A percentile compares a stretch with the other conserved stretches of the same genome.
Evolutionary conservation across 2,888 invertebrate species (phyloP).

Genomic region (Synergus gifuensis): DNA sequence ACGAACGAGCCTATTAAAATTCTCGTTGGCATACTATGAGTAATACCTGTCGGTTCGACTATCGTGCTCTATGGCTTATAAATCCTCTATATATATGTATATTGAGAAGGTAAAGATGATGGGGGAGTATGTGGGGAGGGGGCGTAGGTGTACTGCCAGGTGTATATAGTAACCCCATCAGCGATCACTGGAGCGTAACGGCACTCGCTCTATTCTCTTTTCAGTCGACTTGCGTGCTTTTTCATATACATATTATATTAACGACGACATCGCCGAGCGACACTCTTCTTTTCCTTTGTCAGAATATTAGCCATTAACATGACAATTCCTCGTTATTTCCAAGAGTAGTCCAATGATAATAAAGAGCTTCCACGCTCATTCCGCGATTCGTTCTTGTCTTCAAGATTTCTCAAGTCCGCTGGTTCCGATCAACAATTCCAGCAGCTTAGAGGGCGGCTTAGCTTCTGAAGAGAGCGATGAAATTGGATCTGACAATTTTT

Average conservation of each 20-base stretch:
- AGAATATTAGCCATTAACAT: conserved; percentile 49
- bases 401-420: neutral
- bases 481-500: conserved; percentile 32
- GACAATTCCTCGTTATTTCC: conserved; percentile 20
- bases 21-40: conserved; percentile 29
- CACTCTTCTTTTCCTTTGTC: conserved; percentile 45
- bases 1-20: conserved; percentile 18
- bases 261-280: conserved; percentile 45
- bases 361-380: conserved; percentile 34
- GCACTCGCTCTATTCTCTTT: conserved; percentile 53
- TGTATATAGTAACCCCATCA: conserved; percentile 44
- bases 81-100: conserved; percentile 23
- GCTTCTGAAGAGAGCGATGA: conserved; percentile 36
- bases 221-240: conserved; percentile 48
- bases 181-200: conserved; percentile 52
- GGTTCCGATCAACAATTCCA: neutral
- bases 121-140: conserved; percentile 27
- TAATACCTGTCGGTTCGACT: conserved; percentile 22
- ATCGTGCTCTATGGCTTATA: conserved; percentile 34
- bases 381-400: conserved; percentile 21
- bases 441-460: neutral
- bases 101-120: conserved; percentile 10
- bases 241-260: conserved; percentile 4
- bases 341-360: conserved; percentile 8
- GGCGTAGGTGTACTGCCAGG: neutral